phyloP scores from a whole-genome alignment of 2,113 vertebrate genomes.

The Mormyrus iriodes region DNA sequence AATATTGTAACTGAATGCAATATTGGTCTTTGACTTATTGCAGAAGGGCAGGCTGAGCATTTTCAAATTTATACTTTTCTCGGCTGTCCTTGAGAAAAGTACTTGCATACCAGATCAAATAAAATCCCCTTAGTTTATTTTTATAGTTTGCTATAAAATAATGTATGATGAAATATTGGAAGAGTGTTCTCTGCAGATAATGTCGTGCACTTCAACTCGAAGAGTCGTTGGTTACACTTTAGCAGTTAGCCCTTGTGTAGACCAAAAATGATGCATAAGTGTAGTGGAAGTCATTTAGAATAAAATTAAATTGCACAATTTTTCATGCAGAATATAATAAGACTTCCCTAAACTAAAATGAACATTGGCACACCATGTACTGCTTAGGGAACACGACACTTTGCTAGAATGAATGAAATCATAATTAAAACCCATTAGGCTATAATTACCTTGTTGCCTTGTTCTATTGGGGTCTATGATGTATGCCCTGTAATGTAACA shows the following conservation, averaged over 20 bases:
- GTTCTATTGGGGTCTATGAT: background rate
- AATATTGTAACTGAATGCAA: background rate
- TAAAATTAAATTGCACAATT: background rate
- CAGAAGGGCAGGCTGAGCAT: background rate
- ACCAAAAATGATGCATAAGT: background rate
- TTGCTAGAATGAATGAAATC: constrained; percentile 1
- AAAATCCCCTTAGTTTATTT: background rate
- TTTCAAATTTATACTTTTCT: background rate
- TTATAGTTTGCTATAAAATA: background rate
- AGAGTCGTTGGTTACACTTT: background rate
- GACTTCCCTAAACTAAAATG: background rate
- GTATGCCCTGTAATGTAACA: too few relatives aligned
- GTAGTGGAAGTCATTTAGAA: background rate
- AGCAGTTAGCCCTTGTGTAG: background rate
- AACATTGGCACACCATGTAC: background rate
- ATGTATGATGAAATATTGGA: background rate
- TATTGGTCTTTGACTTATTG: background rate
- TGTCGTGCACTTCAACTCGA: background rate
- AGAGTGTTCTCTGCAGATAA: background rate
- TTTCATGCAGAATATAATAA: background rate
- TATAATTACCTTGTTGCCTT: constrained; percentile 6
- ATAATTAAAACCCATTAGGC: constrained; percentile 3
- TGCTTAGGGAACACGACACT: background rate
- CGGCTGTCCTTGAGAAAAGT: background rate
- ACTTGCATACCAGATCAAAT: background rate